Percentiles rank a stretch among this genome's conserved stretches.
These are phyloP conservation scores for Sicus ferrugineus DNA, from an alignment of 2,888 invertebrate species.

Conservation along the genomic window DNA sequence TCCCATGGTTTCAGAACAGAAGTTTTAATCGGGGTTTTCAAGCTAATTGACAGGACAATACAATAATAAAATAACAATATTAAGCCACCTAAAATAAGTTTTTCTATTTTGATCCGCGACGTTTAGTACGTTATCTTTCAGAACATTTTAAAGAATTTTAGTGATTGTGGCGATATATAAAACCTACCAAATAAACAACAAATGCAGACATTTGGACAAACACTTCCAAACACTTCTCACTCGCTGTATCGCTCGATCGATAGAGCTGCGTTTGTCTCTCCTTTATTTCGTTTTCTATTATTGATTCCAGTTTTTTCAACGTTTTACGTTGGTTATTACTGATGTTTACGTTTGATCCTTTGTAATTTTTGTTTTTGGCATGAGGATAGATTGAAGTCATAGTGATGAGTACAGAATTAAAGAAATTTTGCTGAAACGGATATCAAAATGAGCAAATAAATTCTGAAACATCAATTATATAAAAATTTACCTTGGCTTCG, in stretches of 20 bases:
- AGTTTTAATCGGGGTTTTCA: too few species aligned
- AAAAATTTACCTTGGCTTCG: conserved; percentile 48
- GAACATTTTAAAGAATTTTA: background rate
- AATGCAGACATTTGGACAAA: conserved; percentile 55
- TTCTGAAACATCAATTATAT: background rate
- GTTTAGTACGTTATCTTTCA: background rate
- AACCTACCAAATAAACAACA: conserved; percentile 53
- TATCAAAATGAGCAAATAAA: background rate
- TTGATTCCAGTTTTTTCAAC: conserved; percentile 50
- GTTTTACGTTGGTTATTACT: conserved; percentile 51
- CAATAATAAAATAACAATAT: too few species aligned
- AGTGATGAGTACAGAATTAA: conserved; percentile 48
- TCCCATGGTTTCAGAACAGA: too few species aligned
- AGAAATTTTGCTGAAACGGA: conserved; percentile 48
- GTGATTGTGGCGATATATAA: background rate
- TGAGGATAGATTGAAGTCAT: conserved; percentile 55
- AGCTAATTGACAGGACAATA: too few species aligned
- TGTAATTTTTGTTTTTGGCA: conserved; percentile 47
- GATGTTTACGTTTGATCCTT: conserved; percentile 47
- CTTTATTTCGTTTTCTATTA: conserved; percentile 55
- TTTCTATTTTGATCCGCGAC: too few species aligned
- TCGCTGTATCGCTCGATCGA: conserved; percentile 43
- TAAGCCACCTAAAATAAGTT: too few species aligned
- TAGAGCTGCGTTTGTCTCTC: conserved; percentile 46
- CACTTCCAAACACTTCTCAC: conserved; percentile 44